These are phyloP conservation scores for Hedychridium roseum DNA, from an alignment of 2,888 invertebrate species.

Conservation along the genomic window DNA sequence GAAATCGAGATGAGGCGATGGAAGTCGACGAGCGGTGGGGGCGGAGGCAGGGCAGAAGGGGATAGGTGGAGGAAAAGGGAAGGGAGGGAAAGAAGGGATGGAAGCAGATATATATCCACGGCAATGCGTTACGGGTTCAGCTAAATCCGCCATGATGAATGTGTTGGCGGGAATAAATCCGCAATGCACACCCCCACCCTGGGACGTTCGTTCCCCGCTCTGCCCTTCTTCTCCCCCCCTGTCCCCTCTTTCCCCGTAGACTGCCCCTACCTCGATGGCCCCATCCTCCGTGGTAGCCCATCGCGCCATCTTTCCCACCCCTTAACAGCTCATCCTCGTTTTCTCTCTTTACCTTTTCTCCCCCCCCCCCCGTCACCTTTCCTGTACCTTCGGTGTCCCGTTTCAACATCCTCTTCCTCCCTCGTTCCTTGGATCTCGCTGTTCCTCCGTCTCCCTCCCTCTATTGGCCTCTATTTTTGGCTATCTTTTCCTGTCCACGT, in stretches of 20 bases:
- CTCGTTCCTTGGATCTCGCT: neutral
- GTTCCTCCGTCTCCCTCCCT: neutral
- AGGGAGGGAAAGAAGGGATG: constrained; percentile 41
- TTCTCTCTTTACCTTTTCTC: constrained; percentile 5
- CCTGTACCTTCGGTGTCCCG: neutral
- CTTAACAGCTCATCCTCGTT: constrained; percentile 33
- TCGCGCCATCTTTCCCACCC: constrained; percentile 32
- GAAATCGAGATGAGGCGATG: constrained; percentile 17
- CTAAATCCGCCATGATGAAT: constrained; percentile 65
- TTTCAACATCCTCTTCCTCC: constrained; percentile 8
- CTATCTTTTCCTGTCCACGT: no score
- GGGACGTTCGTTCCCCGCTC: constrained; percentile 47
- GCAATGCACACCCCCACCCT: constrained; percentile 63
- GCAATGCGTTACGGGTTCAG: constrained; percentile 65
- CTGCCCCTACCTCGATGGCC: no score
- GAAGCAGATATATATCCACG: constrained; percentile 62
- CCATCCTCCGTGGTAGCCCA: no score
- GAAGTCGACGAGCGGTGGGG: constrained; percentile 21
- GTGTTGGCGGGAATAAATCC: constrained; percentile 65
- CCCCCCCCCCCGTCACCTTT: neutral
- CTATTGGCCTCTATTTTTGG: no score
- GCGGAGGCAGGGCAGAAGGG: constrained; percentile 22
- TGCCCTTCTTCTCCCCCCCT: constrained; percentile 19
- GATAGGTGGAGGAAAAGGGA: constrained; percentile 24
- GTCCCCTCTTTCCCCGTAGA: constrained; percentile 16